Evolutionary conservation across 2,888 invertebrate genomes (phyloP).

Genomic region (Terebella lapidaria): DNA sequence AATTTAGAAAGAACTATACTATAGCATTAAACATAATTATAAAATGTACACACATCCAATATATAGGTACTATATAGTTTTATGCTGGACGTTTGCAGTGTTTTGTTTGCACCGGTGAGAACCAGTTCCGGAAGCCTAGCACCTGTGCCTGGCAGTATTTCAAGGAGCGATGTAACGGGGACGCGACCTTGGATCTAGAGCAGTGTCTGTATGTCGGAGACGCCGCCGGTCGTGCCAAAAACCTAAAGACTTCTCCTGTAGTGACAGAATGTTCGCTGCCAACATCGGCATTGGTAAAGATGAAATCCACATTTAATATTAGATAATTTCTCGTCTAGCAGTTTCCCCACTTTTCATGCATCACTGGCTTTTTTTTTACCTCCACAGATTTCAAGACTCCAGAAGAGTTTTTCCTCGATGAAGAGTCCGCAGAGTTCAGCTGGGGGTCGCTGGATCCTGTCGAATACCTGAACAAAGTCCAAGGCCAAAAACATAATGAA

Average conservation of each 20-base stretch:
- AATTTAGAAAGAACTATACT: constrained; percentile 38
- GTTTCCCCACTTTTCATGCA: too few relatives aligned
- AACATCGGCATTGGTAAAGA: constrained; percentile 34
- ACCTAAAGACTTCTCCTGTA: constrained; percentile 75
- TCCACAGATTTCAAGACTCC: constrained; percentile 90
- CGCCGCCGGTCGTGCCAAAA: constrained; percentile 48
- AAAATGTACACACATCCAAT: constrained; percentile 36
- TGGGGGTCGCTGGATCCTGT: constrained; percentile 55
- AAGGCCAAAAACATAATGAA: too few relatives aligned
- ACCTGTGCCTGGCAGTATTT: constrained; percentile 46
- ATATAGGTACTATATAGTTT: neutral
- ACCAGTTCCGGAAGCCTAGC: constrained; percentile 47
- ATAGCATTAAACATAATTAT: constrained; percentile 39
- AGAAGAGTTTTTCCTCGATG: constrained; percentile 81
- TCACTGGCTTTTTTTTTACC: too few relatives aligned
- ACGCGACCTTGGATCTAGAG: constrained; percentile 61
- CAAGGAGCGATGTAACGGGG: constrained; percentile 61
- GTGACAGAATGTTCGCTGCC: constrained; percentile 66
- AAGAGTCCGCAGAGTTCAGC: constrained; percentile 47
- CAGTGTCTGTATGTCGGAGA: constrained; percentile 69
- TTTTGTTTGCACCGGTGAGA: constrained; percentile 29
- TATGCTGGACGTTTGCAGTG: neutral
- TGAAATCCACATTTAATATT: too few relatives aligned
- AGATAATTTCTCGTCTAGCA: too few relatives aligned
- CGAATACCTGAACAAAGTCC: constrained; percentile 35